Conservation (phyloP, 1,140 invertebrate species). For the Sarcophaga peregrina region DNA sequence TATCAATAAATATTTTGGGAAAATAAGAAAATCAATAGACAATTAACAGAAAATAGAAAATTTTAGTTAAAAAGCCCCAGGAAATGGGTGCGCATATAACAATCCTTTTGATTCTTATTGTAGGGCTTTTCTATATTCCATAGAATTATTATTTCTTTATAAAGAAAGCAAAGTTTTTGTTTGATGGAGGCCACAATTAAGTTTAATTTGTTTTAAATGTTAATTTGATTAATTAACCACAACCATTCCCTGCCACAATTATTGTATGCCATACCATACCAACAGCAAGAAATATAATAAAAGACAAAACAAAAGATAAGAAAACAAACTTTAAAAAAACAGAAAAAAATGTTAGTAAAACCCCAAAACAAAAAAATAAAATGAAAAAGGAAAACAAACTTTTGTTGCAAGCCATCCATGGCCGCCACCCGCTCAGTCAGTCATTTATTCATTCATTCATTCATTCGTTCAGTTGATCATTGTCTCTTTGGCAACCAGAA, state of each 20-base stretch:
- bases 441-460: background rate
- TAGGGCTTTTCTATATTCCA: too few relatives aligned
- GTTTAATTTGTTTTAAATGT: conserved; percentile 22
- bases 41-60: background rate
- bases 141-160: background rate
- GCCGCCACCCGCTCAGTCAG: background rate
- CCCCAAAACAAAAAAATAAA: too few relatives aligned
- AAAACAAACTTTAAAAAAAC: background rate
- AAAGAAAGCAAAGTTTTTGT: background rate
- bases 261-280: background rate
- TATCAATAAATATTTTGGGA: background rate
- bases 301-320: conserved; percentile 14
- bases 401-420: too few relatives aligned
- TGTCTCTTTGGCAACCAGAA: background rate
- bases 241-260: background rate
- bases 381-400: too few relatives aligned
- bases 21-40: background rate
- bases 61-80: background rate
- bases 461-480: background rate
- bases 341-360: too few relatives aligned
- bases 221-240: conserved; percentile 19
- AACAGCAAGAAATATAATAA: background rate
- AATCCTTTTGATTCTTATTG: background rate
- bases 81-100: background rate
- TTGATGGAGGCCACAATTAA: background rate